Evolutionary conservation across 1,140 invertebrate genomes (phyloP).

Genomic region (Muscidifurax raptorellus): DNA sequence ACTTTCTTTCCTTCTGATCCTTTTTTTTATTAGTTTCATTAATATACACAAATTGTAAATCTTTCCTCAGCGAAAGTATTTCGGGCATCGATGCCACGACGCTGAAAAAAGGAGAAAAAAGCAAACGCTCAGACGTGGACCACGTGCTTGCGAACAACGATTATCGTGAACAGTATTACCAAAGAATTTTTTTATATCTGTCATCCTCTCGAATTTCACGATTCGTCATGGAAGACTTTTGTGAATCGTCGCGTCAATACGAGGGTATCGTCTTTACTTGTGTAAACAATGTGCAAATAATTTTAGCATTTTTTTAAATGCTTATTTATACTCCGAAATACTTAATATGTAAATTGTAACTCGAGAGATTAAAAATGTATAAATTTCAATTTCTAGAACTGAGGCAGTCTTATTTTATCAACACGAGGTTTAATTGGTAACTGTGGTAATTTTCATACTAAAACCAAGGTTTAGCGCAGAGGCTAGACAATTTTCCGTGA

Average conservation of each 20-base stretch:
- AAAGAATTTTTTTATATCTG: slow-evolving; percentile 32
- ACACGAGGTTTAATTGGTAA: not conserved
- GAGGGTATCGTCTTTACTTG: not conserved
- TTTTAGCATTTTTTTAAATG: not conserved
- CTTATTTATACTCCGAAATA: slow-evolving; percentile 4
- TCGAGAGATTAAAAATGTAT: not conserved
- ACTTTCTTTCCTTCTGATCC: not conserved
- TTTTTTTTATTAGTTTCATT: slow-evolving; percentile 15
- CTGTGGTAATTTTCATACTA: not conserved
- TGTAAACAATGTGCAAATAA: not conserved
- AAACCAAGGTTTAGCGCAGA: not conserved
- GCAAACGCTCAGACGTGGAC: slow-evolving; percentile 48
- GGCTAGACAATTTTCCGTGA: not conserved
- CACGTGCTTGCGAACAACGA: not conserved
- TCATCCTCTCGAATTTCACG: not conserved
- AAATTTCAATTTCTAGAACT: not conserved
- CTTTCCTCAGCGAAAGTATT: slow-evolving; percentile 25
- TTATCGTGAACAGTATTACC: slow-evolving; percentile 49
- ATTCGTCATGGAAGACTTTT: not conserved
- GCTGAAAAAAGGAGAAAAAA: slow-evolving; percentile 14
- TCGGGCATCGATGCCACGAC: not conserved
- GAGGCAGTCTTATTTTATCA: not conserved
- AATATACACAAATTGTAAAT: not conserved
- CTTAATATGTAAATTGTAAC: not conserved
- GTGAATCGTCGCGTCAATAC: not conserved